Evolutionary conservation across 2,113 vertebrate species (phyloP).

Genomic region (Pontoporia blainvillei): DNA sequence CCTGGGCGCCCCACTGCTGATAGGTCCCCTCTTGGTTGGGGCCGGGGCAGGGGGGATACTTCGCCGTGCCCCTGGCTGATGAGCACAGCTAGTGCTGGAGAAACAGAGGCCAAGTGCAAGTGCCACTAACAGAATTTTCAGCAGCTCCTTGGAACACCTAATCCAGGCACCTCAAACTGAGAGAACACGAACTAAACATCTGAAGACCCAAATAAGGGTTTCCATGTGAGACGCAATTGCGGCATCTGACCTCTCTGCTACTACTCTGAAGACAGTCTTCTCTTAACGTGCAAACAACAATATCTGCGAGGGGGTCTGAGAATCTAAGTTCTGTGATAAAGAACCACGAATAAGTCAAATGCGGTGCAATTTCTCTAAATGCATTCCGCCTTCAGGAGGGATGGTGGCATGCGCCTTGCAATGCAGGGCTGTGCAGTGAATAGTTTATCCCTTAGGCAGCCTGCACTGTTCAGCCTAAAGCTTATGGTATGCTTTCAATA

Average conservation of each 20-base stretch:
- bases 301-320: not conserved
- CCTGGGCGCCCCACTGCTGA: fast-evolving
- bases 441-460: not conserved
- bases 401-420: too few species aligned
- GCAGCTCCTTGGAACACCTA: not conserved
- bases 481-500: not conserved
- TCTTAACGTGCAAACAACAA: not conserved
- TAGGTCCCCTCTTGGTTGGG: not conserved
- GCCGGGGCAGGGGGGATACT: not conserved
- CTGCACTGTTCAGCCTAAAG: not conserved
- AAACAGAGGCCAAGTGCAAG: not conserved
- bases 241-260: not conserved
- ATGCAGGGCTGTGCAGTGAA: not conserved
- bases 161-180: not conserved
- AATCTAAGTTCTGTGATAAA: not conserved
- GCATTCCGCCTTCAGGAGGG: not conserved
- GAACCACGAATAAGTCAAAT: not conserved
- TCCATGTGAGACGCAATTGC: not conserved
- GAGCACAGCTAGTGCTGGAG: not conserved
- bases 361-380: not conserved
- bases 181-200: not conserved
- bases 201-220: not conserved
- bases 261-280: not conserved
- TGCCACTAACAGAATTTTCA: not conserved
- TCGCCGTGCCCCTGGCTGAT: not conserved